Evolutionary conservation across 2,113 vertebrate species (phyloP).

Genomic region (Psilopsiagon aymara): DNA sequence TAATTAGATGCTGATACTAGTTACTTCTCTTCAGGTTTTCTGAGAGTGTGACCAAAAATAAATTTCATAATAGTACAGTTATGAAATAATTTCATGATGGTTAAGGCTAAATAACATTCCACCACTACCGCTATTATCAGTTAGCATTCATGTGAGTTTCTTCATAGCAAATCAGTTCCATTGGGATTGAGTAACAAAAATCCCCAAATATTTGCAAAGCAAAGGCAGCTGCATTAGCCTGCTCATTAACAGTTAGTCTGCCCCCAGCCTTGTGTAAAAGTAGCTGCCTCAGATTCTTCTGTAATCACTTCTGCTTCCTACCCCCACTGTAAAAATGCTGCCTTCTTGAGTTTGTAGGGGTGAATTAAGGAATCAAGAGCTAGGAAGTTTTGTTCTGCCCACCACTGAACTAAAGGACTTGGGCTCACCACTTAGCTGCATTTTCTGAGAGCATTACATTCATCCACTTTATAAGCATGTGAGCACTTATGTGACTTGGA

Average conservation of each 20-base stretch:
- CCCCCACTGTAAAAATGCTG: not conserved
- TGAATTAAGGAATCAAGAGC: not conserved
- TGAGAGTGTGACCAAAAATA: not conserved
- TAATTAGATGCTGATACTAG: not conserved
- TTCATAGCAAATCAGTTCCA: not conserved
- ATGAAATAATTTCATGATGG: not conserved
- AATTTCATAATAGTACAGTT: not conserved
- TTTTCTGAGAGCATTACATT: not conserved
- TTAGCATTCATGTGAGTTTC: not conserved
- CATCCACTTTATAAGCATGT: accelerated
- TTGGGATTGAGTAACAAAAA: not conserved
- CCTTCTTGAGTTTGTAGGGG: not conserved
- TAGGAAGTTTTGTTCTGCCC: not conserved
- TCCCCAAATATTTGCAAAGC: not conserved
- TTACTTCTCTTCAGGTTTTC: not conserved
- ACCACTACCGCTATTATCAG: not conserved
- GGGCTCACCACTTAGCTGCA: not conserved
- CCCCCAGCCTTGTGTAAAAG: not conserved
- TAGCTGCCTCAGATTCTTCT: not conserved
- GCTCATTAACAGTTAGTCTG: not conserved
- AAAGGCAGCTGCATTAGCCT: not conserved
- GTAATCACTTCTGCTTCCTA: not conserved
- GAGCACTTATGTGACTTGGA: not conserved
- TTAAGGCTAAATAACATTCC: not conserved
- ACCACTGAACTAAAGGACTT: not conserved